Evolutionary conservation across 2,113 vertebrate genomes (phyloP).

Genomic region (Chaetops frenatus): DNA sequence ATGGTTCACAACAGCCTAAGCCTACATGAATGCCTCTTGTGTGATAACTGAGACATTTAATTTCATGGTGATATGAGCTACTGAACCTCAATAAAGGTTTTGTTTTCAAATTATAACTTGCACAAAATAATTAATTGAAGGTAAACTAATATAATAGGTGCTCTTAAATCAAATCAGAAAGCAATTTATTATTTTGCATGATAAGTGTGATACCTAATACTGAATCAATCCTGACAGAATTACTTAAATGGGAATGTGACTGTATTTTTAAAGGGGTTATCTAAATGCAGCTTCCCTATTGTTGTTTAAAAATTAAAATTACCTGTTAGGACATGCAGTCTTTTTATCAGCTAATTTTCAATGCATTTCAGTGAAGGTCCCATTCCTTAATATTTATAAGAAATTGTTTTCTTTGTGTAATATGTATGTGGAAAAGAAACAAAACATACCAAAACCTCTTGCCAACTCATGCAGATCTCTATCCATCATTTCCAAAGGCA

Average conservation of each 20-base stretch:
- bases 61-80: constrained; percentile 35
- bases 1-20: constrained; percentile 7
- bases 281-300: background rate
- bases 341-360: background rate
- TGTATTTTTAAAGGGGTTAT: background rate
- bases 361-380: background rate
- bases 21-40: background rate
- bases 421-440: background rate
- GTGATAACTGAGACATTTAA: constrained; percentile 29
- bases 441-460: background rate
- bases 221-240: background rate
- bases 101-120: constrained; percentile 53
- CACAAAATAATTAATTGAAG: constrained; percentile 59
- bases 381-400: background rate
- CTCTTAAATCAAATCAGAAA: constrained; percentile 53
- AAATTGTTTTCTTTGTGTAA: background rate
- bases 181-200: constrained; percentile 21
- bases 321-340: background rate
- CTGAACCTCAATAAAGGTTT: constrained; percentile 47
- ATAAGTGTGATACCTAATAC: background rate
- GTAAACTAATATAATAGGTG: constrained; percentile 49
- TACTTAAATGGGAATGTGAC: background rate
- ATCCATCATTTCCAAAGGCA: background rate
- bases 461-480: background rate
- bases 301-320: background rate